Evolutionary conservation across 2,113 vertebrate genomes (phyloP).

Genomic region (Pyrgilauda ruficollis): DNA sequence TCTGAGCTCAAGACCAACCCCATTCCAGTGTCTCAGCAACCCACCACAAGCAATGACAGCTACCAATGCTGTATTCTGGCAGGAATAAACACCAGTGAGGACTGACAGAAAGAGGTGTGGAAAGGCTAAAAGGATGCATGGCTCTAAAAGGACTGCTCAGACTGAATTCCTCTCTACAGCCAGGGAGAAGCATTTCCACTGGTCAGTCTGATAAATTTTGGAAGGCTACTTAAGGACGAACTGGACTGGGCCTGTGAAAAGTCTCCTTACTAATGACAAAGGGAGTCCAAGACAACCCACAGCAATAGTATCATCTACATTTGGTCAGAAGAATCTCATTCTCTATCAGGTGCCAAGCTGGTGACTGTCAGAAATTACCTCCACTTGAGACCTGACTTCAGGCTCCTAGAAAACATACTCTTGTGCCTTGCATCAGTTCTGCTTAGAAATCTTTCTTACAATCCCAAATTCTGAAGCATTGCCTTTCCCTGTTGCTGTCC

Average conservation of each 20-base stretch:
- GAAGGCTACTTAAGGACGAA: not conserved
- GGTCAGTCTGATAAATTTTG: not conserved
- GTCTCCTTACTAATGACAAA: not conserved
- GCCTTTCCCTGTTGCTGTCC: not conserved
- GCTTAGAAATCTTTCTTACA: not conserved
- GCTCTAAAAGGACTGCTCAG: not conserved
- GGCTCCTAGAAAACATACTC: not conserved
- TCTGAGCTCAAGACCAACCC: not conserved
- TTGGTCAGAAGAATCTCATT: not conserved
- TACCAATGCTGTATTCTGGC: not conserved
- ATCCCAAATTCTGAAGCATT: not conserved
- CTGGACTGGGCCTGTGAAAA: not conserved
- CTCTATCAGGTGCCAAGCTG: not conserved
- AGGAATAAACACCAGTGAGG: not conserved
- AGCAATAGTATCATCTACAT: not conserved
- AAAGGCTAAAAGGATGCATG: not conserved
- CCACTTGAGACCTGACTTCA: not conserved
- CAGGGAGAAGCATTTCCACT: not conserved
- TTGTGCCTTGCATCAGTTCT: not conserved
- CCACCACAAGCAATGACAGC: not conserved
- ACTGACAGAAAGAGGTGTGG: not conserved
- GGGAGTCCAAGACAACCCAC: not conserved
- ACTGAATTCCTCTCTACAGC: not conserved
- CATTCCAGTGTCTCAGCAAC: not conserved
- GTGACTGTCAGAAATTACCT: not conserved